phyloP scores from a whole-genome alignment of 1,140 invertebrate genomes.

The Anoplophora glabripennis region DNA sequence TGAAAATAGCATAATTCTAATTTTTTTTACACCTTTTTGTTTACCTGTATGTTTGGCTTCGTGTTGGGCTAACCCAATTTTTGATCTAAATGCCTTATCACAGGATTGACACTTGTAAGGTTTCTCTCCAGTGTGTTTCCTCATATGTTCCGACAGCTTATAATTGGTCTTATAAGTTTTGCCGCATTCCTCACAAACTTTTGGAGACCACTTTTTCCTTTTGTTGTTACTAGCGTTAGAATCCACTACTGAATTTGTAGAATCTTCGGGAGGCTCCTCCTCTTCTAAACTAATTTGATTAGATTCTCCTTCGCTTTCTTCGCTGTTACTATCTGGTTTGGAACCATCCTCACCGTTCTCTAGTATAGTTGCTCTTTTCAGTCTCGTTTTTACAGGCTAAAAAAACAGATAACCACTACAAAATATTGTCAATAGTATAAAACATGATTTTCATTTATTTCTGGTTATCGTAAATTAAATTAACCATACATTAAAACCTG shows the following conservation, averaged over 20 bases:
- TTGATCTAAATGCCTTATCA: slow-evolving; percentile 68
- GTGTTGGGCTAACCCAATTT: slow-evolving; percentile 67
- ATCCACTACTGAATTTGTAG: slow-evolving; percentile 26
- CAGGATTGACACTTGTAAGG: slow-evolving; percentile 71
- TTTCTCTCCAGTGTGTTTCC: slow-evolving; percentile 74
- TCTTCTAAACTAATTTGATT: slow-evolving; percentile 25
- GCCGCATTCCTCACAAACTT: slow-evolving; percentile 57
- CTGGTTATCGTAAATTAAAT: no score
- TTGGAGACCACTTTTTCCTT: slow-evolving; percentile 50
- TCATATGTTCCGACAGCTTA: slow-evolving; percentile 72
- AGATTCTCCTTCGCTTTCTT: slow-evolving; percentile 15
- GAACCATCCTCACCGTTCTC: slow-evolving; percentile 31
- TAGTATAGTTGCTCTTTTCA: slow-evolving; percentile 14
- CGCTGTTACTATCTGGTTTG: slow-evolving; percentile 17
- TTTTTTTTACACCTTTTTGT: slow-evolving; percentile 2
- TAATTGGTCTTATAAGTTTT: slow-evolving; percentile 61
- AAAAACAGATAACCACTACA: neutral
- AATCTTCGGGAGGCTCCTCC: slow-evolving; percentile 21
- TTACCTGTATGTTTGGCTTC: slow-evolving; percentile 61
- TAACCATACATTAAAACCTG: no score
- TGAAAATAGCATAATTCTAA: no score
- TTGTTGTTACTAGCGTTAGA: slow-evolving; percentile 15
- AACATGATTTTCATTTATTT: no score
- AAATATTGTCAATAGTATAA: no score
- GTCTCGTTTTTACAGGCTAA: slow-evolving; percentile 12